Base-by-base conservation (phyloP, 2,888 invertebrate genomes). In the Dolichomitus sp. region DNA sequence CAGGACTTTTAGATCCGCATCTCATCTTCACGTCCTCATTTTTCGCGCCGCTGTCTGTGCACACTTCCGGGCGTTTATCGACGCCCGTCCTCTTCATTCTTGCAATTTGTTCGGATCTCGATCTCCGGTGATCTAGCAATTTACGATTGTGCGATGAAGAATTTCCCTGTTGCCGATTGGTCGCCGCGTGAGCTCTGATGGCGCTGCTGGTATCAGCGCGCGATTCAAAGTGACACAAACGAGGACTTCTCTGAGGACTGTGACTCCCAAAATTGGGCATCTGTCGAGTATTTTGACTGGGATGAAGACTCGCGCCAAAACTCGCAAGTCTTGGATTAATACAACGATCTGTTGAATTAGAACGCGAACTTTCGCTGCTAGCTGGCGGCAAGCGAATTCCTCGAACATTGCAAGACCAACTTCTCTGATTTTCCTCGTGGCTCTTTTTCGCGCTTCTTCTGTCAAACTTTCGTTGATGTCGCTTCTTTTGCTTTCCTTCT, bases 231-330 rank as follows among this genome's bases (percentile, higher is more conserved):
- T 93, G 93, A 76, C 93, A 93, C 77, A 93, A 85, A 14, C 93
- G 88, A 0, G 93, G 93, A 81, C 92, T 93, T 40, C 90, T 87
- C 65, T 90, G 92, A 0, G 93, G 93, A 85, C 93, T 93, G 81
- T 89, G 91, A 57, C 91, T 91, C 0, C 93, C 92, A 23, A 93
- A 93, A 63, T 91, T 93, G 2, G 93, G 93, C 91, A 93, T 92
- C 73, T 92, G 93, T 65, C 93, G 84, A 0, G 92, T 93, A 70
- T 91, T 93, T 72, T 93, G 92, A 85, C 91, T 93, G 54, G 93
- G 93, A 84, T 93, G 93, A 37, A 93, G 76, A 48, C 92, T 92
- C 2, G 92, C 90, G 0, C 93, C 92, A 40, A 93, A 91, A 48
- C 86, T 90, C 7, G 89, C 84, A 52, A 93, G 79, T 54, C 93